A percentile compares a stretch with the other conserved stretches of the same genome.
Conservation (phyloP, 1,140 invertebrate species). For the Sipha flava region DNA sequence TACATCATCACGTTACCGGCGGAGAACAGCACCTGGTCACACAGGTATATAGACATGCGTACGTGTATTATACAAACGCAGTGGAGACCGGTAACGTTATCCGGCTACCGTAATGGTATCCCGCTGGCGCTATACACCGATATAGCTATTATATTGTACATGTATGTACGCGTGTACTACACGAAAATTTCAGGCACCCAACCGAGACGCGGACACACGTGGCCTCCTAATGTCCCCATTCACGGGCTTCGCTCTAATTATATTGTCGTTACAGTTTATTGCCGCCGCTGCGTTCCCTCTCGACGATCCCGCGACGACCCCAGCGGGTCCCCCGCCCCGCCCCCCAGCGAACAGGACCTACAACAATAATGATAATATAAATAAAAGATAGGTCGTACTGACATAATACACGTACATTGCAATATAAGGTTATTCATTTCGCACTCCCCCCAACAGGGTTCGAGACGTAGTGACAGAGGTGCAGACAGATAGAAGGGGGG, state of each 20-base stretch:
- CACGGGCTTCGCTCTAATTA: not conserved
- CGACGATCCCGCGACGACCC: too few species aligned
- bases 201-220: not conserved
- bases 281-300: not conserved
- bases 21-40: too few species aligned
- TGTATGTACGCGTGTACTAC: not conserved
- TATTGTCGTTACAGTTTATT: slow-evolving; percentile 24
- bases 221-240: slow-evolving; percentile 2
- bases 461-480: not conserved
- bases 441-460: not conserved
- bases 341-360: too few species aligned
- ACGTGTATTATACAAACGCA: too few species aligned
- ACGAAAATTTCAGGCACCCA: slow-evolving; percentile 4
- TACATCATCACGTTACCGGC: too few species aligned
- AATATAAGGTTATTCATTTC: not conserved
- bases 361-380: not conserved
- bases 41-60: too few species aligned
- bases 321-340: not conserved
- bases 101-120: slow-evolving; percentile 28
- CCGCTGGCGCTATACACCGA: slow-evolving; percentile 11
- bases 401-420: too few species aligned
- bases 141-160: not conserved
- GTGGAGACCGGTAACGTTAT: slow-evolving; percentile 17
- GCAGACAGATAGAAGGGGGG: too few species aligned
- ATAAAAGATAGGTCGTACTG: not conserved